Percentiles rank a stretch among this genome's conserved stretches.
phyloP scores from a whole-genome alignment of 2,797 vertebrate genomes.

The Sebastes kiyomatsui region DNA sequence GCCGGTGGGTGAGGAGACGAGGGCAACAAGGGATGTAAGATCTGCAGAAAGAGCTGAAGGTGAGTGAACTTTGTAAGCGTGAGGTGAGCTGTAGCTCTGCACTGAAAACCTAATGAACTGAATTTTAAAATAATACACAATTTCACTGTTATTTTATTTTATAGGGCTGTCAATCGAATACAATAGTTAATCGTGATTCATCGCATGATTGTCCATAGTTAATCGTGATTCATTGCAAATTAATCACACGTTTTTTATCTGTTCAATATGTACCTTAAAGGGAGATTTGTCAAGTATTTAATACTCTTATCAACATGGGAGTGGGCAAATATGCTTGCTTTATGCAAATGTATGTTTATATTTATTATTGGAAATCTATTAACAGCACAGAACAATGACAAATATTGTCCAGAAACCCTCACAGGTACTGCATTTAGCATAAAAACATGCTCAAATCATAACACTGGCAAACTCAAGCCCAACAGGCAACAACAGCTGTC shows the following conservation, averaged over 20 bases:
- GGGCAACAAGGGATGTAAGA: background rate
- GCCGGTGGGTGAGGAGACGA: background rate
- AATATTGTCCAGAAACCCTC: no score
- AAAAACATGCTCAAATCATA: no score
- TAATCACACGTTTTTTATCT: background rate
- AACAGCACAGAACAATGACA: no score
- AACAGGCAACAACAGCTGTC: no score
- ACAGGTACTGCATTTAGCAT: no score
- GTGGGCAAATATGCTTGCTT: background rate
- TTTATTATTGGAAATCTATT: background rate
- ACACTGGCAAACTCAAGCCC: no score
- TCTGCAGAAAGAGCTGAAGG: background rate
- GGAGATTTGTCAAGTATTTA: background rate
- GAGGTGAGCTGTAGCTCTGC: background rate
- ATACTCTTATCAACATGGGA: background rate
- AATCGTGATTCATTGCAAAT: background rate
- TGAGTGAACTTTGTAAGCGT: background rate
- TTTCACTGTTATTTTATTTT: background rate
- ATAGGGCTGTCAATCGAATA: background rate
- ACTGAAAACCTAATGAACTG: background rate
- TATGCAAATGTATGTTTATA: background rate
- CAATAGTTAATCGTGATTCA: accelerated
- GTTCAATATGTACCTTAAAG: background rate
- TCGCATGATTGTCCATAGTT: background rate
- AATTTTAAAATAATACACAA: background rate